A percentile compares a stretch with the other conserved stretches of the same genome.
Conservation (phyloP, 2,888 invertebrate genomes). For the Lydus trimaculatus region DNA sequence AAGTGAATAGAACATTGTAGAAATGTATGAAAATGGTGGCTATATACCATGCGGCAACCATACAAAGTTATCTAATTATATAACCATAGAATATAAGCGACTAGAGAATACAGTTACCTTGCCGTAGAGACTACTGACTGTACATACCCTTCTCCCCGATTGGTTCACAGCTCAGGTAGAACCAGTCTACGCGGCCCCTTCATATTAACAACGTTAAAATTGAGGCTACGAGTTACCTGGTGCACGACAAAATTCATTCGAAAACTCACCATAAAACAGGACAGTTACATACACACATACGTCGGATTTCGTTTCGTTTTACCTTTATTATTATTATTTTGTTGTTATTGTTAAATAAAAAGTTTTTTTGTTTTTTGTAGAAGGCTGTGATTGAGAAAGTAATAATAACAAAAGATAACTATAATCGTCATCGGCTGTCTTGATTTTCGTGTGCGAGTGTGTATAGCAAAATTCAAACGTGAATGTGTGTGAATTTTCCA, state of each 20-base stretch:
- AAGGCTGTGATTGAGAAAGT: conserved; percentile 41
- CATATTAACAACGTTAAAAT: conserved; percentile 47
- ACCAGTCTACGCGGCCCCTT: conserved; percentile 57
- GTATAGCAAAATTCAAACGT: neutral
- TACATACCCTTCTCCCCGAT: conserved; percentile 52
- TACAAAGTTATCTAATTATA: conserved; percentile 53
- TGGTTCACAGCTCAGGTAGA: conserved; percentile 55
- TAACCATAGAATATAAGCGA: conserved; percentile 51
- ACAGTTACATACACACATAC: conserved; percentile 20
- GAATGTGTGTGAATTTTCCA: neutral
- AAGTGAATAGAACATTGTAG: too few relatives aligned
- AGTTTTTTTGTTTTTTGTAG: conserved; percentile 13
- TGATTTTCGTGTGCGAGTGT: neutral
- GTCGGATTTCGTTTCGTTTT: neutral
- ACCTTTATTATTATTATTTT: neutral
- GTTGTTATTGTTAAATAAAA: too few relatives aligned
- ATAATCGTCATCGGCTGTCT: neutral
- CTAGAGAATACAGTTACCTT: conserved; percentile 55
- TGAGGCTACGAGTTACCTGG: conserved; percentile 50
- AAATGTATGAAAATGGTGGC: neutral
- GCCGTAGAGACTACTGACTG: conserved; percentile 46
- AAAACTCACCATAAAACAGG: conserved; percentile 37
- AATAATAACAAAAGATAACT: conserved; percentile 1
- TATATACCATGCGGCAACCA: conserved; percentile 41
- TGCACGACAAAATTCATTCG: conserved; percentile 37